A percentile compares a stretch with the other conserved stretches of the same genome.
These are phyloP conservation scores for Lymantria dispar DNA, from an alignment of 2,888 invertebrate species.

Conservation along the genomic window DNA sequence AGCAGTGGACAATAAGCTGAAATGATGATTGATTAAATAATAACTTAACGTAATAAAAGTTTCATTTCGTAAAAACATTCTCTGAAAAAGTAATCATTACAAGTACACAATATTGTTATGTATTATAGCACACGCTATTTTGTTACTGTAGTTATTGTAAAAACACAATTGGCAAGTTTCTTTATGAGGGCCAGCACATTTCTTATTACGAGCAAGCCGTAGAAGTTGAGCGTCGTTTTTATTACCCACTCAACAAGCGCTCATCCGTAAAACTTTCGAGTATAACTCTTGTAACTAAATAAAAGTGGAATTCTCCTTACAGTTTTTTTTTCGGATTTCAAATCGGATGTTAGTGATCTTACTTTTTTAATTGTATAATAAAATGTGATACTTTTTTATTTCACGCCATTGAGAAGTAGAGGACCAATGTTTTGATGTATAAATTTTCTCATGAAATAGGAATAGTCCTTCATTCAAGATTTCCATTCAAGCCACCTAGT, in stretches of 20 bases:
- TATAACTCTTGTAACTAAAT: conserved; percentile 23
- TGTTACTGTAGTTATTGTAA: conserved; percentile 15
- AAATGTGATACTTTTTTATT: no score
- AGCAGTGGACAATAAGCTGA: no score
- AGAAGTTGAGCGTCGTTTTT: conserved; percentile 31
- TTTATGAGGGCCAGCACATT: conserved; percentile 25
- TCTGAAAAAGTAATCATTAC: no score
- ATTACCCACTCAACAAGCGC: conserved; percentile 24
- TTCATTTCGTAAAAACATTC: no score
- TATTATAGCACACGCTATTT: background rate
- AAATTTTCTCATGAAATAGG: no score
- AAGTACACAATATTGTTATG: no score
- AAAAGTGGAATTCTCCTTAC: conserved; percentile 4
- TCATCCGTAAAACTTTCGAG: conserved; percentile 24
- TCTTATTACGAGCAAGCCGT: conserved; percentile 22
- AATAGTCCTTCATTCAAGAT: no score
- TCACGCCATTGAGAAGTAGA: no score
- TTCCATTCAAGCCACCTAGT: no score
- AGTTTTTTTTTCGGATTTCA: background rate
- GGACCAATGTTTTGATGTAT: no score
- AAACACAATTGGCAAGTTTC: conserved; percentile 24
- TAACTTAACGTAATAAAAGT: no score
- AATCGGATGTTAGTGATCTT: background rate
- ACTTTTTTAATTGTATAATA: background rate
- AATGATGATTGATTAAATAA: no score